Evolutionary conservation across 2,113 vertebrate species (phyloP), one percentile per base, ranked within the genome.

Genomic region (Seriola quinqueradiata): DNA sequence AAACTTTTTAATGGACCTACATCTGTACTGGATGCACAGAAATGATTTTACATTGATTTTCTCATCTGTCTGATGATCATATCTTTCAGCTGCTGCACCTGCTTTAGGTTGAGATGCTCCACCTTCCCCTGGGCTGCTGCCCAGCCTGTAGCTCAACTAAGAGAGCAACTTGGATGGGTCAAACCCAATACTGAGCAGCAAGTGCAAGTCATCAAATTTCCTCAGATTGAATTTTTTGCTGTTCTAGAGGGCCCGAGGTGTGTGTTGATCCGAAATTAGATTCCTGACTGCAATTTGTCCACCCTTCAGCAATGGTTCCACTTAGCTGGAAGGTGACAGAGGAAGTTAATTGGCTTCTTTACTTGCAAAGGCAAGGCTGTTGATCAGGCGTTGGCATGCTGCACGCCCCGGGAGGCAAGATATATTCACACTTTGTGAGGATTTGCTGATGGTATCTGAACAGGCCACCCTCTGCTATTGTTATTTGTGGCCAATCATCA

Each of bases 191-290:
- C 23, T 42, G 55, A 70, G 54, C 67, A 73, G 81, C 81, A 81
- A 88, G 81, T 90, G 80, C 90, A 90, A 87, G 89, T 90, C 90
- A 90, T 92, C 85, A 84, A 59, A 79, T 92, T 89, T 90, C 79
- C 70, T 75, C 80, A 78, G 81, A 90, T 89, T 89, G 34, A 14
- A 82, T 87, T 84, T 83, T 68, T 82, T 77, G 72, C 77, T 55
- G 75, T 68, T 84, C 61, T 73, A 14, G 54, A 67, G 59, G n/a
- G 50, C 65, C 64, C 10, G 80, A 61, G 66, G 77, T 89, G 70
- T 75, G 70, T 83, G 89, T 87, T 85, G 80, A 68, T 83, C 59
- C 81, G 70, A 87, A 90, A 92, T 90, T 77, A 89, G 83, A 88
- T 92, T 89, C 72, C 68, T 79, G 81, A 57, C 85, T 76, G 69